Conservation (phyloP, 2,113 vertebrate species). For the Syrmaticus mikado region DNA sequence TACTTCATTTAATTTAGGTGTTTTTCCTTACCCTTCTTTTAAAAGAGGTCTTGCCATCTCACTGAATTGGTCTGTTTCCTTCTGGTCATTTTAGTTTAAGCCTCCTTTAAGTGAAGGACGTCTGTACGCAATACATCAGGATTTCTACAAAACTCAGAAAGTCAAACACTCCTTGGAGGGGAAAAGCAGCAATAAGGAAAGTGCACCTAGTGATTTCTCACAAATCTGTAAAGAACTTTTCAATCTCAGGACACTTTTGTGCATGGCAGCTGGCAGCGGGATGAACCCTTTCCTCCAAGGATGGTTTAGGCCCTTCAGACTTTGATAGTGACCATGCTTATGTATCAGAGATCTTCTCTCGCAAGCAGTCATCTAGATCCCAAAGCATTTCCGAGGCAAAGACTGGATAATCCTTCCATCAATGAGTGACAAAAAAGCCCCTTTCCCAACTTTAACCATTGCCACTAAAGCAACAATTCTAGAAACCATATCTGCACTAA, state of each 20-base stretch:
- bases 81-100: conserved; percentile 32
- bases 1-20: not conserved
- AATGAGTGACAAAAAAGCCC: not conserved
- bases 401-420: not conserved
- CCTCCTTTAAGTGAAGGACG: not conserved
- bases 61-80: not conserved
- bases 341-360: conserved; percentile 7
- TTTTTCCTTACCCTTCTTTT: conserved; percentile 12
- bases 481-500: not conserved
- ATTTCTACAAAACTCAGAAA: conserved; percentile 37
- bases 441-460: not conserved
- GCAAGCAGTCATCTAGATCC: not conserved
- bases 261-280: not conserved
- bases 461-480: not conserved
- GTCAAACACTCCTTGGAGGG: conserved; percentile 24
- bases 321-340: not conserved
- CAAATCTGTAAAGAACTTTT: not conserved
- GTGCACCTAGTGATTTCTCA: conserved; percentile 66
- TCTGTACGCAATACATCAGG: not conserved
- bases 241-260: conserved; percentile 8
- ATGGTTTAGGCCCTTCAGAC: conserved; percentile 25
- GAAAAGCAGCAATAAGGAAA: conserved; percentile 66
- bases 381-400: not conserved
- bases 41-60: conserved; percentile 29
- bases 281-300: conserved; percentile 26